Conservation (phyloP, 92 coral and sea anemone genomes). For the Actinernus sp. region DNA sequence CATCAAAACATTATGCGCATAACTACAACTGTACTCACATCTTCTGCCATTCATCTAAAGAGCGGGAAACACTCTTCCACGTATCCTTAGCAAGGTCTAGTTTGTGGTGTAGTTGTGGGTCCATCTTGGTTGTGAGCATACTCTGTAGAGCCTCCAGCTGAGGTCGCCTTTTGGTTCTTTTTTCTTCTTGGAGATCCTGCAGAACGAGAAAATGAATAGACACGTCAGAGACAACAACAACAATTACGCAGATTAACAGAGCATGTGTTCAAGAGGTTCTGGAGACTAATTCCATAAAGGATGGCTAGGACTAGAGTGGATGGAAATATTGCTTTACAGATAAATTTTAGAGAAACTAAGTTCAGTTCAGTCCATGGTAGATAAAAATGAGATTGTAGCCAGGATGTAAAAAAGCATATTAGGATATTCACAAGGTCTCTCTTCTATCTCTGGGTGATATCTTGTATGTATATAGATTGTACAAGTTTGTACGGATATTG, state of each 20-base stretch:
- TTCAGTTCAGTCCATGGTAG: too few species aligned
- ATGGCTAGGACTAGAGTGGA: too few species aligned
- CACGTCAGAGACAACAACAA: background rate
- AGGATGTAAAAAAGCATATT: too few species aligned
- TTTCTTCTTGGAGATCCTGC: slow-evolving; percentile 79
- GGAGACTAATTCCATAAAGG: too few species aligned
- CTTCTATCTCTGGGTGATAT: too few species aligned
- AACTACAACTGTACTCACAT: slow-evolving; percentile 85
- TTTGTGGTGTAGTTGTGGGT: slow-evolving; percentile 76
- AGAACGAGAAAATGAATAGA: background rate
- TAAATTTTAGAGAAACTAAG: too few species aligned
- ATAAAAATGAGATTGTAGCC: too few species aligned
- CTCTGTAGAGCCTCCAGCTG: slow-evolving; percentile 63
- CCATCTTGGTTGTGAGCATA: slow-evolving; percentile 50
- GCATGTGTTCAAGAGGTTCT: background rate
- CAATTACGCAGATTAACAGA: background rate
- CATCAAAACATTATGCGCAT: too few species aligned
- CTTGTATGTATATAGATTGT: too few species aligned
- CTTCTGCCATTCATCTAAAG: slow-evolving; percentile 64
- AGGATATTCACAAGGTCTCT: too few species aligned
- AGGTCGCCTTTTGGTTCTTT: slow-evolving; percentile 64
- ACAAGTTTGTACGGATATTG: too few species aligned
- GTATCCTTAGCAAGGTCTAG: slow-evolving; percentile 62
- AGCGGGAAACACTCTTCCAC: slow-evolving; percentile 67
- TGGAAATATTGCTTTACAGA: too few species aligned